A percentile compares a stretch with the other conserved stretches of the same genome.
phyloP scores from a whole-genome alignment of 2,797 vertebrate species.

The Pseudopleuronectes americanus region DNA sequence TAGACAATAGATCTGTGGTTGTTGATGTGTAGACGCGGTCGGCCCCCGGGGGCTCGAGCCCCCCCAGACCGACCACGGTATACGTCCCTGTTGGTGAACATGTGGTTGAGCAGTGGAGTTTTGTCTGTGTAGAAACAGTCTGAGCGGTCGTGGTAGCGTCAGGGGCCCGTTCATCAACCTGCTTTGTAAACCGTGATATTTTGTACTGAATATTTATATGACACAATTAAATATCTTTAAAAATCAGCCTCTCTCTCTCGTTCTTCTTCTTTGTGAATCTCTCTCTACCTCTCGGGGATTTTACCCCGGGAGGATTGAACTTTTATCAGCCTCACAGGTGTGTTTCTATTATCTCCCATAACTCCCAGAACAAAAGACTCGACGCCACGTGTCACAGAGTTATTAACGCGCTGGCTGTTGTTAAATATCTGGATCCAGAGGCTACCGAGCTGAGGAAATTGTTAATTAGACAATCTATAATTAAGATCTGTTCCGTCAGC shows the following conservation, averaged over 20 bases:
- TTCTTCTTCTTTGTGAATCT: too few relatives aligned
- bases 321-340: slow-evolving; percentile 54
- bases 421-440: slow-evolving; percentile 71
- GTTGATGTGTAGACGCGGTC: slow-evolving; percentile 78
- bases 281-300: neutral
- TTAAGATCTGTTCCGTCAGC: slow-evolving; percentile 75
- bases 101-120: slow-evolving; percentile 75
- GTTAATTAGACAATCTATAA: slow-evolving; percentile 85
- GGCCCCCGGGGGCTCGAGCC: slow-evolving; percentile 53
- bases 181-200: slow-evolving; percentile 97
- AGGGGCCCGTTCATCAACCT: slow-evolving; percentile 76
- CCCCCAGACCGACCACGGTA: slow-evolving; percentile 67
- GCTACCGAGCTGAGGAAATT: slow-evolving; percentile 72
- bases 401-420: slow-evolving; percentile 49
- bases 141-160: slow-evolving; percentile 70
- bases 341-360: slow-evolving; percentile 37
- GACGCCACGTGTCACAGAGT: slow-evolving; percentile 38
- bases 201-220: slow-evolving; percentile 99
- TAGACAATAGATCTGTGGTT: slow-evolving; percentile 72
- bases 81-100: slow-evolving; percentile 81
- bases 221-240: slow-evolving; percentile 91
- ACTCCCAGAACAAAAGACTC: slow-evolving; percentile 44
- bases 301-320: slow-evolving; percentile 3
- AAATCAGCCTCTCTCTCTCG: slow-evolving; percentile 44
- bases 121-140: slow-evolving; percentile 71